Base-by-base conservation (phyloP, 2,888 invertebrate species). In the Synanthedon formicaeformis region DNA sequence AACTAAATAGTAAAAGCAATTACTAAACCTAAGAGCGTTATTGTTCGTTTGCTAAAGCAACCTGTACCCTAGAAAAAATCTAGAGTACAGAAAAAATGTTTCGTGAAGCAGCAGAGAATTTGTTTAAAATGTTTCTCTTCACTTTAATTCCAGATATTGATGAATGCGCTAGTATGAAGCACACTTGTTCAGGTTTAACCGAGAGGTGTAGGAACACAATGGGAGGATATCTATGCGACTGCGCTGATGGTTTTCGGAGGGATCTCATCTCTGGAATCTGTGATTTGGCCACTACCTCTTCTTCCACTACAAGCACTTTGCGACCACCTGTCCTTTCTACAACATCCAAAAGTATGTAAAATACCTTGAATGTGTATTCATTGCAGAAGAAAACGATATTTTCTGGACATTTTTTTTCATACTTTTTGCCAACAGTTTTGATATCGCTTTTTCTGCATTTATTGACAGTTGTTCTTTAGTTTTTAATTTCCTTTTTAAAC, bases 161-260 rank as follows among this genome's bases (percentile, higher is more conserved):
- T 68, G 96, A 96, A 74, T 96, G 96, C 64, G 75, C 79, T 1
- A 89, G 89, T 41, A 89, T 89, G 48, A 74, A 78, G 3, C 89
- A 92, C 65, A 75, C 82, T 23, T 93, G 93, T 63, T 89, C 84
- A 0, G 75, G 78, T 0, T 69, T 83, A 1, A 83, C 88, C 0
- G 91, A 92, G 62, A 82, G 89, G 2, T 98, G 98, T 67, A 89
- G 92, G 27, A 98, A 98, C 74, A 92, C 93, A 0, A 93, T 93
- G 0, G 98, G 98, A 0, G 96, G 96, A 4, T 96, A 94, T 72
- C 78, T 88, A 5, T 96, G 96, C 69, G 90, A 90, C 41, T 97
- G 96, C 68, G 95, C 95, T 0, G 78, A 88, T 0, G 96, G 96
- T 0, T 96, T 95, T 75, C 80, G 91, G 4, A 88, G 90, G 56